Evolutionary conservation across 2,113 vertebrate species (phyloP), one percentile per base, ranked within the genome.

Genomic region (Melanostigma gelatinosum): DNA sequence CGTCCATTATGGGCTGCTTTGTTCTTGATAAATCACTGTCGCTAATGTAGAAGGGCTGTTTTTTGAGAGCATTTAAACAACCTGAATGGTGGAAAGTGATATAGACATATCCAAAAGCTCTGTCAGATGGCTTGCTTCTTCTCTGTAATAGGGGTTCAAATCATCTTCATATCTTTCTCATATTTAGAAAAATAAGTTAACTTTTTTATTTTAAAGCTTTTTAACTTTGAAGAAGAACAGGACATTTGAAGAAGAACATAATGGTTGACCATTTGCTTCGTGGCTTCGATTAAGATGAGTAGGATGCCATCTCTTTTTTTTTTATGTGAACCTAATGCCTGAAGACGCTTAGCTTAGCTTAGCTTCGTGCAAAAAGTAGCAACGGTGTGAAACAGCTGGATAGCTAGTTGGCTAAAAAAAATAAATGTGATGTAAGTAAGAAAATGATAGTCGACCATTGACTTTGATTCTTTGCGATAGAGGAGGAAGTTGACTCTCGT

Each of bases 11-110:
- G 85, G 68, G 77, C 84, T 73, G 66, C 84, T 91, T 89, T 88
- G 90, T 92, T 71, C 84, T 83, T 80, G 1, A 94, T 94, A 89
- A 92, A 93, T 94, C 93, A 94, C 81, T 84, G 90, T 91, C 82
- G 22, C 86, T 90, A 86, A 89, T 88, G 74, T 71, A 73, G 82
- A 52, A 0, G 4, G 34, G 65, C 55, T 70, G 48, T 65, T 83
- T 69, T 50, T 72, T 71, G 9, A 70, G 61, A 61, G 70, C 75
- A 63, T 93, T 83, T 88, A 79, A 85, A 54, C 29, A 58, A 60
- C 16, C 63, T 9, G 42, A 77, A 60, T 66, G 55, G 71, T 48
- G 48, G 77, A 84, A 72, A 79, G 54, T 72, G 52, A 74, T 80
- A 65, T 44, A 86, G 79, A 78, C 57, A 38, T 69, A 34, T 58